phyloP scores from a whole-genome alignment of 2,113 vertebrate genomes.

The Sciurus niger region DNA sequence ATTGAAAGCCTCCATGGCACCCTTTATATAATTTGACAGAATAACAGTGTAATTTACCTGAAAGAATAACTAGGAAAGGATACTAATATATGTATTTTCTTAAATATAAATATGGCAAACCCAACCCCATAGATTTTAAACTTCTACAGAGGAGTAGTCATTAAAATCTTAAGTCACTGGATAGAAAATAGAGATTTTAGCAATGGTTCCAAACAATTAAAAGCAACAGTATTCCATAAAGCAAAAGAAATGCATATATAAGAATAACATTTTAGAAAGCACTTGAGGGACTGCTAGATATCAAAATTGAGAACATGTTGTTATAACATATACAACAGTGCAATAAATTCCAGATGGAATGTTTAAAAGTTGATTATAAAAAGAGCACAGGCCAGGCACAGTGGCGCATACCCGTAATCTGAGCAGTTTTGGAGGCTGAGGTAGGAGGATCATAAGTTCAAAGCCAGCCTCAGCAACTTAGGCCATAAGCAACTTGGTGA shows the following conservation, averaged over 20 bases:
- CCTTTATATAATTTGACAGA: conserved; percentile 51
- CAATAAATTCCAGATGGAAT: neutral
- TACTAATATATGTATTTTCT: conserved; percentile 15
- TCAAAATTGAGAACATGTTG: conserved; percentile 51
- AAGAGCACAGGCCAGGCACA: neutral
- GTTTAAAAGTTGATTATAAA: conserved; percentile 45
- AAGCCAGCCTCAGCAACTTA: too few relatives aligned
- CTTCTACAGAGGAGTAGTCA: conserved; percentile 44
- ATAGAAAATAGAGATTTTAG: conserved; percentile 46
- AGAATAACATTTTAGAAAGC: conserved; percentile 44
- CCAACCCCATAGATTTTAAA: conserved; percentile 49
- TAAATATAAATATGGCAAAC: conserved; percentile 56
- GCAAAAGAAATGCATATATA: conserved; percentile 44
- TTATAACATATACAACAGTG: neutral
- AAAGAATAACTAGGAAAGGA: conserved; percentile 32
- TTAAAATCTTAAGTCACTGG: neutral
- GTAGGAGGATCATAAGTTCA: too few relatives aligned
- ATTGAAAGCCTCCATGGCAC: conserved; percentile 18
- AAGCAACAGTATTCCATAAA: conserved; percentile 48
- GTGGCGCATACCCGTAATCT: too few relatives aligned
- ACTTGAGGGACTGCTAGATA: neutral
- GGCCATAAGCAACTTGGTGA: too few relatives aligned
- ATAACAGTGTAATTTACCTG: conserved; percentile 21
- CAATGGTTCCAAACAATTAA: neutral
- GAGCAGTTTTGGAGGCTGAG: neutral